Conservation (phyloP, 35 echinoderm and acorn worm species). For the Chiridota heheva region DNA sequence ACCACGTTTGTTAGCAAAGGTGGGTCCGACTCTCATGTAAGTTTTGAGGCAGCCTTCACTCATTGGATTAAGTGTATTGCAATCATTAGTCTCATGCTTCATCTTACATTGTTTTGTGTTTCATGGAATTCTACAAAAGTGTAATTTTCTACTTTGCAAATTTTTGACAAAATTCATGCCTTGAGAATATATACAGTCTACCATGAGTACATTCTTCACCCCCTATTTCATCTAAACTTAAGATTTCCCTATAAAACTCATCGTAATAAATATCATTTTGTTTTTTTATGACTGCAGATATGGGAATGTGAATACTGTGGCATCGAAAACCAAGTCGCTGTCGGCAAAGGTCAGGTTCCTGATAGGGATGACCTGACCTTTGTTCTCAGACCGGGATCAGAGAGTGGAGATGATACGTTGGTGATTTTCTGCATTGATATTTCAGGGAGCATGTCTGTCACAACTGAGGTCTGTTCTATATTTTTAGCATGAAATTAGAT, state of each 20-base stretch:
- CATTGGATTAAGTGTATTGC: too few relatives aligned
- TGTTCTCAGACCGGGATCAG: slow-evolving; percentile 52
- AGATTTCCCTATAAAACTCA: not conserved
- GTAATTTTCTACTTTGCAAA: too few relatives aligned
- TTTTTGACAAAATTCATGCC: too few relatives aligned
- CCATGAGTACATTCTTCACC: too few relatives aligned
- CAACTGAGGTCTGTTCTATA: slow-evolving; percentile 69
- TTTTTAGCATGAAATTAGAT: too few relatives aligned
- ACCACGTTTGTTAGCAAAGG: too few relatives aligned
- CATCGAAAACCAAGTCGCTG: slow-evolving; percentile 28
- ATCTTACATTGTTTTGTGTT: too few relatives aligned
- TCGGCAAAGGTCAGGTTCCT: slow-evolving; percentile 1
- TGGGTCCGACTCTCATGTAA: too few relatives aligned
- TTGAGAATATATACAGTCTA: too few relatives aligned
- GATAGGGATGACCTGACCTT: slow-evolving; percentile 70
- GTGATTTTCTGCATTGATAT: slow-evolving; percentile 96
- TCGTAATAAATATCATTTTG: not conserved
- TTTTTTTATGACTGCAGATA: slow-evolving; percentile 53
- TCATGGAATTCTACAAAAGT: too few relatives aligned
- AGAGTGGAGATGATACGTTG: slow-evolving; percentile 62
- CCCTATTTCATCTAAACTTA: not conserved
- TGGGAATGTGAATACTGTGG: slow-evolving; percentile 98
- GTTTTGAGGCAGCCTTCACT: too few relatives aligned
- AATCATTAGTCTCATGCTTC: too few relatives aligned
- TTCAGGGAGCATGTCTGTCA: slow-evolving; percentile 96